phyloP scores from a whole-genome alignment of 2,888 invertebrate genomes.

The Cryptus viduatorius region DNA sequence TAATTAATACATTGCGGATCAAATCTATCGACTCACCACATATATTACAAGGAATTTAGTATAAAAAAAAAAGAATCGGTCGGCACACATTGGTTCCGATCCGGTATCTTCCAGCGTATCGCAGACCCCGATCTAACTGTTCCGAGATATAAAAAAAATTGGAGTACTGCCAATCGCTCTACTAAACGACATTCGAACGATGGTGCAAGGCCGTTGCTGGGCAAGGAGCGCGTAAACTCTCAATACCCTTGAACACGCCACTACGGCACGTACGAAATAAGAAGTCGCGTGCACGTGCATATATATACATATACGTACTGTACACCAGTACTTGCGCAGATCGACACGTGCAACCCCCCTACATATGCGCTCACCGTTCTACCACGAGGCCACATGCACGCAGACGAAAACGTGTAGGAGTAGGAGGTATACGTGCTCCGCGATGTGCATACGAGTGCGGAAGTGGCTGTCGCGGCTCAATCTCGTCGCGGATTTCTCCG shows the following conservation, averaged over 20 bases:
- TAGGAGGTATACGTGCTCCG: conserved; percentile 19
- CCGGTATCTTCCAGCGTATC: neutral
- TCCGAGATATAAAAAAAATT: conserved; percentile 34
- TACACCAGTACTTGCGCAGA: conserved; percentile 21
- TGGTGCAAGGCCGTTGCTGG: conserved; percentile 66
- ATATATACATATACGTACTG: neutral
- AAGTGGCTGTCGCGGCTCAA: conserved; percentile 61
- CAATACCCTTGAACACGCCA: conserved; percentile 41
- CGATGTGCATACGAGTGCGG: conserved; percentile 40
- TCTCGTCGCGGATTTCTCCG: conserved; percentile 53
- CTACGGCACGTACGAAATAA: conserved; percentile 27
- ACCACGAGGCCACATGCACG: conserved; percentile 1
- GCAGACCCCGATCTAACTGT: neutral
- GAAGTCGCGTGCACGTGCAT: neutral
- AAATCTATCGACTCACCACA: neutral
- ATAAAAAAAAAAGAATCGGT: neutral
- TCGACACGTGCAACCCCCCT: conserved; percentile 40
- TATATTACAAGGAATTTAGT: neutral
- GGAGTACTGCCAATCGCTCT: conserved; percentile 64
- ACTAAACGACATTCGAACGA: conserved; percentile 66
- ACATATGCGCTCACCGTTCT: conserved; percentile 28
- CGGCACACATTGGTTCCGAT: neutral
- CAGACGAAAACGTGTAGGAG: neutral
- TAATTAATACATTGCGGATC: neutral
- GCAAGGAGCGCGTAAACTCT: conserved; percentile 60